Base-by-base conservation (phyloP, 2,797 vertebrate species). In the Phyllotis vaccarum region DNA sequence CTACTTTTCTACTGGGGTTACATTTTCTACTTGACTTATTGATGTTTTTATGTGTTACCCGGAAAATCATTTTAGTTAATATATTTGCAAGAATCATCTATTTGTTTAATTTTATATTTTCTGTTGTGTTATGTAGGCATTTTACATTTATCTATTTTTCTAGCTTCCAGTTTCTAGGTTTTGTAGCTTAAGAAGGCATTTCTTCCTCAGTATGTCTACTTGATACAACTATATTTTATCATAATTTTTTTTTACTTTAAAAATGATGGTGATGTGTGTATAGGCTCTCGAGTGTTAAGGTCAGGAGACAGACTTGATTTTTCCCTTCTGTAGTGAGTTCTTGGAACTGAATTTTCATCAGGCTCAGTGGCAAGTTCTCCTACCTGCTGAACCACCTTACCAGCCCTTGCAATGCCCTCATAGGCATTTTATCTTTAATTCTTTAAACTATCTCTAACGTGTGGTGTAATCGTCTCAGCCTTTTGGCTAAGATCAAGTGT, bases 71-170 rank as follows among this genome's bases (percentile, higher is more conserved):
- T 40, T 94, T 87, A 34, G 83, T 5, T 85, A 27, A 60, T 83
- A 52, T 62, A 37, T 40, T 40, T 60, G 2, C 74, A 94, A 64
- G 11, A 24, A 49, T 2, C 21, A 90, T 89, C 14, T 66, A 16
- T 46, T 80, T 56, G 92, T 95, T 94, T 89, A 91, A 34, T 2
- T 19, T 87, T 91, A 9, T 37, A 62, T 85, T 68, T 80, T 79
- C 49, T 62, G 31, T 78, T 81, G 87, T 85, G n/a, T 78, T 81
- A 89, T 85, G n/a, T 21, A 60, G 34, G 79, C 43, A 64, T 80
- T 31, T 91, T n/a, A 74, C 78, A 29, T 66, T 92, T 64, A 68
- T 52, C 27, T 75, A n/a, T 49, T 86, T 94, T 82, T 66, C 56
- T 72, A 27, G 24, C 85, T 93, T 56, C 34, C 79, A 72, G 34